Base-by-base conservation (phyloP, 2,797 vertebrate genomes). In the Hoplostethus atlanticus region DNA sequence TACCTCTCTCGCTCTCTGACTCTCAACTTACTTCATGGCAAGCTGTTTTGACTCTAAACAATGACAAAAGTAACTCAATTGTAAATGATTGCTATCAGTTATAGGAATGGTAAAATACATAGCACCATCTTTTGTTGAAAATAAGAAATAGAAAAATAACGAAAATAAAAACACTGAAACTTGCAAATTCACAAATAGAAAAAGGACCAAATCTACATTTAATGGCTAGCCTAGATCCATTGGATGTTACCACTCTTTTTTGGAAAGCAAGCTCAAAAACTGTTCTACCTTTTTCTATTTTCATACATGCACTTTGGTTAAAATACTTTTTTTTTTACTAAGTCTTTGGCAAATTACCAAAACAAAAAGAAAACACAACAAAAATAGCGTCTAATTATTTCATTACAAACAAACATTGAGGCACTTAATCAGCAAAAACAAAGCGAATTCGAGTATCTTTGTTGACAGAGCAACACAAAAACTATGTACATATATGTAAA, bases 401-500 rank as follows among this genome's bases (percentile, higher is more conserved):
- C 89, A 91, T 96, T 96, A 98, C 93, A 93, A 95, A 96, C 93
- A 93, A 93, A 93, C 93, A 94, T 83, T 90, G 93, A 97, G 96
- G 96, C 96, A 97, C 95, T 97, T 95, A 94, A 96, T 96, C 95
- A 95, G 93, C 94, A 87, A 75, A 92, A 93, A 93, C 85, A 79
- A 94, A 95, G 94, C 93, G 94, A 92, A 93, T 94, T 93, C 91
- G 84, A 89, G 92, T 94, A 94, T 94, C 86, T 79, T 84, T 78
- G 85, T 92, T 82, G 90, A 93, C 90, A 93, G 94, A 96, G 97
- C 96, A 95, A 98, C 92, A 97, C 95, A 95, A 95, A 96, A 95
- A 95, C 97, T 99, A 99, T 99, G 95, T 99, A 99, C 97, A 99
- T 96, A 94, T 93, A 98, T 98, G 97, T 99, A 99, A 98, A 99